Conservation (phyloP, 2,113 vertebrate genomes). For the Oreocharis arfaki region DNA sequence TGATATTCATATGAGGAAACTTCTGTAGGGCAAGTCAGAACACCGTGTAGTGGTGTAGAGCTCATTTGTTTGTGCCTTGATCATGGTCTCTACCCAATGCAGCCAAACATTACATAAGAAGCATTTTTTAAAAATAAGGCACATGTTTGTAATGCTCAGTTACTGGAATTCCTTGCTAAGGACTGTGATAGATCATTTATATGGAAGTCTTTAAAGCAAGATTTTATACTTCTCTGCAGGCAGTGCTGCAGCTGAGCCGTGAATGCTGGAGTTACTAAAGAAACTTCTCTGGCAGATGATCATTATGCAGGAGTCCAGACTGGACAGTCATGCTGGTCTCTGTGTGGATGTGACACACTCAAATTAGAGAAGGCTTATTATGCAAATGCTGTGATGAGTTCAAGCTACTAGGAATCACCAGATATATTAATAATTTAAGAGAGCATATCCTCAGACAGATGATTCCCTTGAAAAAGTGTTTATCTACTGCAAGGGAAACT, state of each 20-base stretch:
- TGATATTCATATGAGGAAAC: neutral
- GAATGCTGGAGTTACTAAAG: neutral
- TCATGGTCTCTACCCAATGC: neutral
- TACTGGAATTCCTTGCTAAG: neutral
- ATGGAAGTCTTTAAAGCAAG: neutral
- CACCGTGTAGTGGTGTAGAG: neutral
- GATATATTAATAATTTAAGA: neutral
- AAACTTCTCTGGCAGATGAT: neutral
- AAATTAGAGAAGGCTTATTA: neutral
- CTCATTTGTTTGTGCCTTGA: conserved; percentile 19
- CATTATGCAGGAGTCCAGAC: neutral
- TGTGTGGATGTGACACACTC: neutral
- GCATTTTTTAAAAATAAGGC: neutral
- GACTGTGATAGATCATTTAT: neutral
- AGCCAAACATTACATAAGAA: neutral
- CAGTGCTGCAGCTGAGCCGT: neutral
- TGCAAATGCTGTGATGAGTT: neutral
- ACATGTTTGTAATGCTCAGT: neutral
- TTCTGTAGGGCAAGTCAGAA: neutral
- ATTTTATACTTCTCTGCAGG: neutral
- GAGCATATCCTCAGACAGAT: neutral
- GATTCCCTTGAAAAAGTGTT: neutral
- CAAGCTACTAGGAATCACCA: neutral
- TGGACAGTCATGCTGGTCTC: neutral
- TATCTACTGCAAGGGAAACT: neutral